Evolutionary conservation across 2,113 vertebrate species (phyloP), one percentile per base, ranked within the genome.

Genomic region (Boleophthalmus pectinirostris): DNA sequence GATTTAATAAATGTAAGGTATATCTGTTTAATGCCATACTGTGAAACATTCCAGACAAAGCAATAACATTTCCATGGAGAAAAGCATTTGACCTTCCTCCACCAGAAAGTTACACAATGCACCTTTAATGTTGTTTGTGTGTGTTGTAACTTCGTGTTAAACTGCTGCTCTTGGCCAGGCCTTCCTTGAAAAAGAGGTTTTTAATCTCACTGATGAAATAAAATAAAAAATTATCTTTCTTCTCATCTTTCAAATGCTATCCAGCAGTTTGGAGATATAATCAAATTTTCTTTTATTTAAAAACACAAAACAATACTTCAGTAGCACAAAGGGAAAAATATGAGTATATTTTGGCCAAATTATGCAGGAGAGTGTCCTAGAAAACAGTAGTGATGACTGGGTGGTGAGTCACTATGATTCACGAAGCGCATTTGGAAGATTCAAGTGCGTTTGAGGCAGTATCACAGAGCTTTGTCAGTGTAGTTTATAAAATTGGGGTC

Each of bases 381-480:
- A 81, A 86, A 83, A 49, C 77, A 86, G 81, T 82, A 89, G 75
- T 70, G 70, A 79, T 85, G 84, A 82, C 79, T 82, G 35, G 80
- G 47, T 67, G 74, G 73, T 90, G 84, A 89, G 86, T 85, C 82
- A 85, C 77, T 51, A n/a, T 3, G 65, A 58, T 84, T 81, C 56
- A 78, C 82, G 80, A 80, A 72, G 70, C 78, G 75, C 58, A 70
- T 85, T 67, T 63, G 68, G 74, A 78, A 68, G 66, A 74, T 77
- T 58, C 80, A 66, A 77, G 70, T 69, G 69, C 33, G 69, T 51
- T 49, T 65, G 74, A 63, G 71, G 69, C 61, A 71, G 25, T 73
- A 45, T 18, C 74, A 66, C 69, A 69, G 74, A 53, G 63, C 61
- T 76, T 18, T 63, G 46, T 23, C 70, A 45, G 15, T 63, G 29